Conservation (phyloP, 2,797 vertebrate species). For the Chrysocyon brachyurus region DNA sequence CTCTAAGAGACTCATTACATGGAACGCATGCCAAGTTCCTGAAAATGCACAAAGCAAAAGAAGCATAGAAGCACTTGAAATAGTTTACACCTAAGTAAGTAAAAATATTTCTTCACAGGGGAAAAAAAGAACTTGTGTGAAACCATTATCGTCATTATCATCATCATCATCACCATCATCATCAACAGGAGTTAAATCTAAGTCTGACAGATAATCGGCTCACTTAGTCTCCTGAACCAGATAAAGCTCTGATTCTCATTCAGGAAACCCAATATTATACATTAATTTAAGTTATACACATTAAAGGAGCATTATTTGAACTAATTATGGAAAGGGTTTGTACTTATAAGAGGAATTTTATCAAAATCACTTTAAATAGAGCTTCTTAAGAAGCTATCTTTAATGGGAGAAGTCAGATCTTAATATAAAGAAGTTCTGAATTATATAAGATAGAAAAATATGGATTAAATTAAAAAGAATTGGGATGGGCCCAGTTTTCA, state of each 20-base stretch:
- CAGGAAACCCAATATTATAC: background rate
- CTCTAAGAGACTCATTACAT: background rate
- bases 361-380: background rate
- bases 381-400: background rate
- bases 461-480: background rate
- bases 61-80: background rate
- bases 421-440: background rate
- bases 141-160: too few relatives aligned
- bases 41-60: conserved; percentile 5
- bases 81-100: background rate
- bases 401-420: background rate
- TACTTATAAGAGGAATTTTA: background rate
- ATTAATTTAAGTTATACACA: background rate
- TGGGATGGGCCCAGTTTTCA: background rate
- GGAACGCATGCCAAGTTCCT: background rate
- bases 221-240: background rate
- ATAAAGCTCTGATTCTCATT: background rate
- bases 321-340: background rate
- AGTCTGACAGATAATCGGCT: background rate
- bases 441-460: background rate
- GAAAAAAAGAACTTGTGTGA: background rate
- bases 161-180: background rate
- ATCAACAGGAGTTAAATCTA: background rate
- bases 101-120: background rate
- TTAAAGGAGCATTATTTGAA: background rate